Percentiles rank a stretch among this genome's conserved stretches.
phyloP scores from a whole-genome alignment of 2,888 invertebrate species.

The Orchesella flavescens region DNA sequence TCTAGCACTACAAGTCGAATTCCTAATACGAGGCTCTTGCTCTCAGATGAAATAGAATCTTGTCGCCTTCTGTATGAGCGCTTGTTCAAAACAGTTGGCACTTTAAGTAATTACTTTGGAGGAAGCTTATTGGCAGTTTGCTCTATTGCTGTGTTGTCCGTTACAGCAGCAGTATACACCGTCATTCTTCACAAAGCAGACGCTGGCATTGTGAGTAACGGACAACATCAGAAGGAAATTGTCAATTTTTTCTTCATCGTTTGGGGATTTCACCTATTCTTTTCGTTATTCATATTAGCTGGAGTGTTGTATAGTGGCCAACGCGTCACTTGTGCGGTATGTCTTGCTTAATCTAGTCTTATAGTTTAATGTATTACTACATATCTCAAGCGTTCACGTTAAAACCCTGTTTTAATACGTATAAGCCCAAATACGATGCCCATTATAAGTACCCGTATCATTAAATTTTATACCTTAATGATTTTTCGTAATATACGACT shows the following conservation, averaged over 20 bases:
- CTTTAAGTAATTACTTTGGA: slow-evolving; percentile 39
- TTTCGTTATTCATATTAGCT: slow-evolving; percentile 18
- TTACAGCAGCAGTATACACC: slow-evolving; percentile 41
- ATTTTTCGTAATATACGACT: too few relatives aligned
- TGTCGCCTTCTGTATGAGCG: slow-evolving; percentile 10
- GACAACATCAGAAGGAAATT: background rate
- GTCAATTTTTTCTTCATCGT: slow-evolving; percentile 13
- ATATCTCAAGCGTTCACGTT: too few relatives aligned
- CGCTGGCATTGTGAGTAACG: background rate
- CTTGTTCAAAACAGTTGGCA: background rate
- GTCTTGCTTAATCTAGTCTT: background rate
- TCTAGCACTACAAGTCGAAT: background rate
- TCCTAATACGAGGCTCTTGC: background rate
- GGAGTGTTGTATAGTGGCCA: slow-evolving; percentile 35
- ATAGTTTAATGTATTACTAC: background rate
- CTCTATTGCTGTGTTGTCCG: slow-evolving; percentile 21
- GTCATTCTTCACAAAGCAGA: slow-evolving; percentile 22
- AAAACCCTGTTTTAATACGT: too few relatives aligned
- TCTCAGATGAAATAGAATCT: slow-evolving; percentile 8
- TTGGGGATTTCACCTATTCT: slow-evolving; percentile 37
- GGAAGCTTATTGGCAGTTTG: slow-evolving; percentile 17
- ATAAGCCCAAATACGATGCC: too few relatives aligned
- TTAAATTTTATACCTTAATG: too few relatives aligned
- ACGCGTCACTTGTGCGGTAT: slow-evolving; percentile 26
- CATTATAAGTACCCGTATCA: too few relatives aligned